Conservation (phyloP, 2,888 invertebrate genomes). For the Aspidapion aeneum region DNA sequence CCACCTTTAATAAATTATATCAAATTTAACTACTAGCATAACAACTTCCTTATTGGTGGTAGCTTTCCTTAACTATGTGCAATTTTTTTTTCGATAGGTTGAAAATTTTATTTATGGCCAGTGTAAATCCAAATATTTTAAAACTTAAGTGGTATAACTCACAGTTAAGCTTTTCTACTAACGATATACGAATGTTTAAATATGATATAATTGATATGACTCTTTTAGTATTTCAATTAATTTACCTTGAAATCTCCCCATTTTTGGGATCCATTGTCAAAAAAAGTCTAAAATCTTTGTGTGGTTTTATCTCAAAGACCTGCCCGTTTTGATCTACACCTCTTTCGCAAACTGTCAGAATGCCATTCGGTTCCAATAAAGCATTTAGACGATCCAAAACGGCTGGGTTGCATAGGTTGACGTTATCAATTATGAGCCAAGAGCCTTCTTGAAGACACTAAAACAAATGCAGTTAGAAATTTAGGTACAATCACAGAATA, state of each 20-base stretch:
- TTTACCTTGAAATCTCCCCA: constrained; percentile 88
- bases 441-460: constrained; percentile 75
- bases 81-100: no score
- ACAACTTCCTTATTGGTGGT: no score
- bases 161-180: no score
- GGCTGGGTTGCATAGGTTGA: constrained; percentile 93
- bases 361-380: constrained; percentile 89
- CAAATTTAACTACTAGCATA: no score
- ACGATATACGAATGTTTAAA: no score
- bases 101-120: no score
- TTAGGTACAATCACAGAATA: no score
- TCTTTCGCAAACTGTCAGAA: constrained; percentile 85
- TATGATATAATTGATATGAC: not conserved
- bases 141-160: no score
- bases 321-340: constrained; percentile 72
- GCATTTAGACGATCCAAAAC: constrained; percentile 96
- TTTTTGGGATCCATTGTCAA: constrained; percentile 92
- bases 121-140: no score
- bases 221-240: not conserved
- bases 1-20: no score
- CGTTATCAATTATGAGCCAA: constrained; percentile 87
- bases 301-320: constrained; percentile 73
- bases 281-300: constrained; percentile 89
- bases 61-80: no score
- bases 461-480: constrained; percentile 33